Base-by-base conservation (phyloP, 1,140 invertebrate genomes). In the Papilio glaucus region DNA sequence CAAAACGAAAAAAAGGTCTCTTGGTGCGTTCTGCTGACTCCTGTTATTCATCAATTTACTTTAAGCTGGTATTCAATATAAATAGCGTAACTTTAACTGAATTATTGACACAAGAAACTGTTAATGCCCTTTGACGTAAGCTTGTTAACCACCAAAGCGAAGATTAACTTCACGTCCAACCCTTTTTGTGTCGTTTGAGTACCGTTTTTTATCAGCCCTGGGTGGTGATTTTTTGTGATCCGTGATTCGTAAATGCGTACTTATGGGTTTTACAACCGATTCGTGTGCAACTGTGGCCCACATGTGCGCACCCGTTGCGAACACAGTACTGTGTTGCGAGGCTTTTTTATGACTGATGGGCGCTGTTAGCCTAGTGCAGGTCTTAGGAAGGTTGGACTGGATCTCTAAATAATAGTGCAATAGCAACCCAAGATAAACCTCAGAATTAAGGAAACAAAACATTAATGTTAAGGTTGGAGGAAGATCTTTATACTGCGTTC, bases 231-330 rank as follows among this genome's bases (percentile, higher is more conserved):
- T 77, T 78, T 82, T 79, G 76, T 45, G 41, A 21, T 6, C 21
- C 9, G 65, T 68, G 49, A 18, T 74, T 18, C 57, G 69, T 76
- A 76, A 72, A 33, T 68, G 41, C 57, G 18, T 53, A 63, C 71
- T 65, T 71, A 65, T 82, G 71, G 77, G 53, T 75, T 75, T 76
- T 68, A 80, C 70, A 73, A 71, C 74, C 74, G 60, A 68, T 74
- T 72, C 62, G 75, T 78, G 61, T 71, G 78, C 80, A 82, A 85
- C 82, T 86, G 84, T 74, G 71, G 61, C 61, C 87, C 86, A 87
- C 86, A 87, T 88, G 86, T 71, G 82, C 77, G 72, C 82, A 85
- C 71, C 77, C 75, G 78, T 77, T 71, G 61, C 77, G 81, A 87
- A 88, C 62, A 82, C 78, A 78, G 85, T 85, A 10, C 4, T 45